Evolutionary conservation across 2,888 invertebrate genomes (phyloP).

Genomic region (Drosophila borealis): DNA sequence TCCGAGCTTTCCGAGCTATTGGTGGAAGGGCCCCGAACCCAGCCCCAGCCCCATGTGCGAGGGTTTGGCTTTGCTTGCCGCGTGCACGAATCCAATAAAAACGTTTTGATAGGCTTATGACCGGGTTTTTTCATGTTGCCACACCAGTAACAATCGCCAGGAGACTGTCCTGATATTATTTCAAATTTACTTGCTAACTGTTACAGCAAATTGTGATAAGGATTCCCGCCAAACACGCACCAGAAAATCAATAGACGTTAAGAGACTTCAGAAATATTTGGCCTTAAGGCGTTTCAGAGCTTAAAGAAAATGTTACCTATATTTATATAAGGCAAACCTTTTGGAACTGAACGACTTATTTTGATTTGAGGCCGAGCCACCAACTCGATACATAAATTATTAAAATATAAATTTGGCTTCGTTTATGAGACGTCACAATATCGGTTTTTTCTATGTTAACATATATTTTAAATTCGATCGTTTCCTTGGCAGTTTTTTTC

Average conservation of each 20-base stretch:
- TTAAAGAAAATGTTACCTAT: neutral
- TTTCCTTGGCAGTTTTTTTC: too few relatives aligned
- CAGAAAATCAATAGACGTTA: slow-evolving; percentile 35
- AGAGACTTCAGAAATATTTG: neutral
- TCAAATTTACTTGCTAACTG: slow-evolving; percentile 66
- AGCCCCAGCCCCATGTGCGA: slow-evolving; percentile 10
- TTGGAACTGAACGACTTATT: too few relatives aligned
- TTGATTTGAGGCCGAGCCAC: too few relatives aligned
- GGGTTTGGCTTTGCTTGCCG: slow-evolving; percentile 58
- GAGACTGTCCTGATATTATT: slow-evolving; percentile 57
- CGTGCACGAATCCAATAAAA: slow-evolving; percentile 76
- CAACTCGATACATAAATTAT: too few relatives aligned
- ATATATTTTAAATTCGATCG: too few relatives aligned
- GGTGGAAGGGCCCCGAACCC: neutral
- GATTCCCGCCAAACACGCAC: slow-evolving; percentile 1
- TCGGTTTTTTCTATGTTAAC: too few relatives aligned
- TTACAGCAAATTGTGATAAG: slow-evolving; percentile 61
- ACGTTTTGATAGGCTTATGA: slow-evolving; percentile 75
- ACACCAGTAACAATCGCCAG: slow-evolving; percentile 37
- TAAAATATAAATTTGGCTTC: too few relatives aligned
- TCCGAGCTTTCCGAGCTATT: slow-evolving; percentile 1
- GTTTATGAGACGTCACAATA: too few relatives aligned
- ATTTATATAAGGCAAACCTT: too few relatives aligned
- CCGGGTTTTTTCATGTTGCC: slow-evolving; percentile 54
- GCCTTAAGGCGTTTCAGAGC: slow-evolving; percentile 3